A percentile compares a stretch with the other conserved stretches of the same genome.
phyloP scores from a whole-genome alignment of 2,797 vertebrate genomes.

The Emydoidea blandingii region DNA sequence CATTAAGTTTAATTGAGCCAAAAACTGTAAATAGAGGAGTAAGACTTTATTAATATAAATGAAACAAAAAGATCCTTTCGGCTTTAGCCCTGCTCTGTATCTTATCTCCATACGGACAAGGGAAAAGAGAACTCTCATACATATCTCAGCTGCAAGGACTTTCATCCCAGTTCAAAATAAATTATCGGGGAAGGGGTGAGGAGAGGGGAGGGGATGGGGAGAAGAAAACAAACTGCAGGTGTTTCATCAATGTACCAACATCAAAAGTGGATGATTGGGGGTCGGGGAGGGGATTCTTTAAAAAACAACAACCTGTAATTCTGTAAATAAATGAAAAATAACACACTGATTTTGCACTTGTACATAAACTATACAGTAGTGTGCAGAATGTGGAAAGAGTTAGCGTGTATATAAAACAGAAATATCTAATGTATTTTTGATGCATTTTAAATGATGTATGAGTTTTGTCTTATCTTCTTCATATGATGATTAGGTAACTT shows the following conservation, averaged over 20 bases:
- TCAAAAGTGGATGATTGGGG: constrained; percentile 4
- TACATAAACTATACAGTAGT: constrained; percentile 66
- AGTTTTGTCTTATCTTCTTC: constrained; percentile 72
- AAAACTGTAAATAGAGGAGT: background rate
- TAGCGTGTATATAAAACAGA: constrained; percentile 72
- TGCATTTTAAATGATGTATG: constrained; percentile 67
- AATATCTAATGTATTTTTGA: constrained; percentile 76
- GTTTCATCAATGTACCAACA: background rate
- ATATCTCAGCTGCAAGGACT: constrained; percentile 35
- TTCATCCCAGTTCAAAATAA: constrained; percentile 28
- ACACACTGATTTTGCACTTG: constrained; percentile 67
- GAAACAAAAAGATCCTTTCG: background rate
- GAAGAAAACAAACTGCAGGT: background rate
- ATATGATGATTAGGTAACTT: constrained; percentile 54
- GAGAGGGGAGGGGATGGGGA: background rate
- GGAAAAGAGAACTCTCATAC: constrained; percentile 24
- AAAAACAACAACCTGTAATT: constrained; percentile 7
- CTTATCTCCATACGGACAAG: constrained; percentile 47
- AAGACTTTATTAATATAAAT: background rate
- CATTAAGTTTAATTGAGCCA: background rate
- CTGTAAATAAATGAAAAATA: constrained; percentile 68
- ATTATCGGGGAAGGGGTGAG: background rate
- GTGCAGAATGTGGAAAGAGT: constrained; percentile 63
- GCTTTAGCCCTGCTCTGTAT: constrained; percentile 39
- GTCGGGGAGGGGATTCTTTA: background rate